Conservation (phyloP, 2,888 invertebrate genomes). For the Habroteleia sp. region DNA sequence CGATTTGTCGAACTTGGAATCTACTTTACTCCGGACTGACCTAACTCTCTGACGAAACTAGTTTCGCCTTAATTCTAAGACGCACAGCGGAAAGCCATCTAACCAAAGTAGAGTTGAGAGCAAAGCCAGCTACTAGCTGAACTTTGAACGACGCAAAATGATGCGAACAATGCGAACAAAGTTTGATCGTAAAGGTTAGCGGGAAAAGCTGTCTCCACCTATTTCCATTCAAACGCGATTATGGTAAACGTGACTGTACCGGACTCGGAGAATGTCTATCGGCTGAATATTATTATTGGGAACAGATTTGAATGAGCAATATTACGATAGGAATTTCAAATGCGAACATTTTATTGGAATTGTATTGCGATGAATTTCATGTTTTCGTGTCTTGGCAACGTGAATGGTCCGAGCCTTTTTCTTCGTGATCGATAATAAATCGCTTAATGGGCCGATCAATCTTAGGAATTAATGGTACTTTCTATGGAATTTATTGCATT, state of each 20-base stretch:
- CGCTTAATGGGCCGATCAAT: slow-evolving; percentile 27
- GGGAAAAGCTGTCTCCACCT: slow-evolving; percentile 37
- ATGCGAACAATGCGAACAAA: slow-evolving; percentile 46
- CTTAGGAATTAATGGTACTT: slow-evolving; percentile 41
- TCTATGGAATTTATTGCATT: slow-evolving; percentile 43
- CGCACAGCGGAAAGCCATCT: slow-evolving; percentile 26
- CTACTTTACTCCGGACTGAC: slow-evolving; percentile 24
- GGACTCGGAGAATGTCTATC: slow-evolving; percentile 37
- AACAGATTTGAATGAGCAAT: slow-evolving; percentile 45
- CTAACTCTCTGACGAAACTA: slow-evolving; percentile 11
- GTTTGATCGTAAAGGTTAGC: slow-evolving; percentile 54
- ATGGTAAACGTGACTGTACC: slow-evolving; percentile 46
- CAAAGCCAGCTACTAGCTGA: slow-evolving; percentile 35
- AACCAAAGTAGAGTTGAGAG: slow-evolving; percentile 27
- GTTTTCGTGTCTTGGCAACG: neutral
- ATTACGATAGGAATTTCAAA: slow-evolving; percentile 25
- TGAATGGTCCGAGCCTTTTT: slow-evolving; percentile 6
- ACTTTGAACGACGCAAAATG: slow-evolving; percentile 40
- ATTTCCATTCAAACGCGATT: slow-evolving; percentile 55
- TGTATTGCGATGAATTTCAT: slow-evolving; percentile 22
- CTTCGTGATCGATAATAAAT: slow-evolving; percentile 8
- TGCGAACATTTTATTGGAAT: slow-evolving; percentile 25
- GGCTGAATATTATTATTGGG: slow-evolving; percentile 45
- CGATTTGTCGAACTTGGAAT: slow-evolving; percentile 22
- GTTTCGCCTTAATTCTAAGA: slow-evolving; percentile 46